Conservation (phyloP, 2,113 vertebrate species). For the Rhinopithecus roxellana region DNA sequence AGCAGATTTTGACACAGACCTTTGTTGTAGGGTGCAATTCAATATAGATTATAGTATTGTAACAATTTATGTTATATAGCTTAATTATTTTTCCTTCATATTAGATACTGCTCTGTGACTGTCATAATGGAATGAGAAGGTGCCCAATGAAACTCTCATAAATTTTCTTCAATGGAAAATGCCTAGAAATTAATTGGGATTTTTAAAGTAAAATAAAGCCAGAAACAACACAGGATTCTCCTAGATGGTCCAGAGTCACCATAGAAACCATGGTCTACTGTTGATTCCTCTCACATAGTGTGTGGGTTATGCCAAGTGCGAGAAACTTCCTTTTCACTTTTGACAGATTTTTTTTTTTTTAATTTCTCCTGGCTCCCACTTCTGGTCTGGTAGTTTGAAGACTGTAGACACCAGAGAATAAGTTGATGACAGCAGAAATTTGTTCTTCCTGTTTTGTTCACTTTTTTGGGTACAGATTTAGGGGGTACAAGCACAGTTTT, state of each 20-base stretch:
- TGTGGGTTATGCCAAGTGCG: neutral
- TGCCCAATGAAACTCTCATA: neutral
- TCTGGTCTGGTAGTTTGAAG: neutral
- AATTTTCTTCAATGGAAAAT: neutral
- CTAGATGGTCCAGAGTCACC: neutral
- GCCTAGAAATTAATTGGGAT: neutral
- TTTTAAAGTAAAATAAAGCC: neutral
- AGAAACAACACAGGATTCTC: neutral
- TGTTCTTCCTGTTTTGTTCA: neutral
- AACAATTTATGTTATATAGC: neutral
- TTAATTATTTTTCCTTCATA: neutral
- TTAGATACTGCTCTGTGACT: neutral
- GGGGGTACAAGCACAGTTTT: too few species aligned
- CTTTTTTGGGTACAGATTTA: neutral
- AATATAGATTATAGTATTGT: neutral
- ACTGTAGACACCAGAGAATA: neutral
- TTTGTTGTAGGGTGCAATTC: neutral
- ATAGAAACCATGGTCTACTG: neutral
- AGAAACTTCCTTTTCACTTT: neutral
- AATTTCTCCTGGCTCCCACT: neutral
- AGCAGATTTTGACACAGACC: neutral
- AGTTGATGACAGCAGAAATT: neutral
- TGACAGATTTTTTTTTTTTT: neutral
- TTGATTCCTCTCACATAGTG: neutral
- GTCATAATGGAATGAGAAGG: neutral